Percentiles rank a stretch among this genome's conserved stretches.
Conservation (phyloP, 1,140 invertebrate species). For the Samia ricini region DNA sequence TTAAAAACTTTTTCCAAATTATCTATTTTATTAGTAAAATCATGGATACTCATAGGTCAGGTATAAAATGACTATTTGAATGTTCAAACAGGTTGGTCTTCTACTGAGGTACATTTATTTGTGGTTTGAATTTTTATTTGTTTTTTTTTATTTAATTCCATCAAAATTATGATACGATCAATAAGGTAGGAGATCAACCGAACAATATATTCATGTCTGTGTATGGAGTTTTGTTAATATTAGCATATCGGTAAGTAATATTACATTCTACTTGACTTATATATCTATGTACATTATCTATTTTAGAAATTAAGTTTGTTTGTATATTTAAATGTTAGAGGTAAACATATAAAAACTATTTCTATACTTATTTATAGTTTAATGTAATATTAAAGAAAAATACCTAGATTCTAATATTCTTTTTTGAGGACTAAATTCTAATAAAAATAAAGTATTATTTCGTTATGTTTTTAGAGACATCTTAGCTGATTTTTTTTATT, state of each 20-base stretch:
- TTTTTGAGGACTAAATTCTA: too few species aligned
- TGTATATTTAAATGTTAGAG: too few species aligned
- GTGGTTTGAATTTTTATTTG: slow-evolving; percentile 7
- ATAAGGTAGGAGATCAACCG: slow-evolving; percentile 38
- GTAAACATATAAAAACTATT: too few species aligned
- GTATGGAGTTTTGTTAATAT: slow-evolving; percentile 15
- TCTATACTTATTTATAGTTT: too few species aligned
- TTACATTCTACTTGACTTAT: not conserved
- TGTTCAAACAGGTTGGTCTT: slow-evolving; percentile 69
- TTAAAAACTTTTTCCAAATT: slow-evolving; percentile 59
- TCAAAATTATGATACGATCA: slow-evolving; percentile 13
- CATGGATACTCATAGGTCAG: slow-evolving; percentile 28
- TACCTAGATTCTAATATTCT: too few species aligned
- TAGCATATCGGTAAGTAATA: slow-evolving; percentile 21
- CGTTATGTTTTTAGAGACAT: too few species aligned
- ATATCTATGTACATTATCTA: too few species aligned
- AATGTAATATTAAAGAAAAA: too few species aligned
- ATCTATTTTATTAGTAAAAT: slow-evolving; percentile 24
- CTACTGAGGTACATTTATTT: slow-evolving; percentile 32
- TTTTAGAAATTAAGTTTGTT: too few species aligned
- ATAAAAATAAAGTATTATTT: too few species aligned
- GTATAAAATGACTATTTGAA: slow-evolving; percentile 71
- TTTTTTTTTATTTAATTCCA: slow-evolving; percentile 8
- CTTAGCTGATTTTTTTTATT: too few species aligned
- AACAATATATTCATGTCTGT: slow-evolving; percentile 15